Percentiles rank a stretch among this genome's conserved stretches.
phyloP scores from a whole-genome alignment of 2,797 vertebrate genomes.

The Pseudotriccus pelzelni region DNA sequence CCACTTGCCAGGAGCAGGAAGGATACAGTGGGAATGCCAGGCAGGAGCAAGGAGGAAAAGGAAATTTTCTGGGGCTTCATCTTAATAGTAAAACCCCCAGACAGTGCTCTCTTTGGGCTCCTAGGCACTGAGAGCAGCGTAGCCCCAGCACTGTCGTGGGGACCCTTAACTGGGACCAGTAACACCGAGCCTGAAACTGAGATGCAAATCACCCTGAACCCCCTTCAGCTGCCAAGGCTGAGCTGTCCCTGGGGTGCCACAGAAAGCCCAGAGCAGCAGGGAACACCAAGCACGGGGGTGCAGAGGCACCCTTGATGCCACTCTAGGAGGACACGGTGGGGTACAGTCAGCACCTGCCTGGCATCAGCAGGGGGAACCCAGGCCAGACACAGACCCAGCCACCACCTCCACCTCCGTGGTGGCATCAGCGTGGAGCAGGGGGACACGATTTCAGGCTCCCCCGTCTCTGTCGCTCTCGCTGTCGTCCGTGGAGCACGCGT shows the following conservation, averaged over 20 bases:
- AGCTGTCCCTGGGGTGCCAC: background rate
- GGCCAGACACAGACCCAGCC: background rate
- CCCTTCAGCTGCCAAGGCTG: background rate
- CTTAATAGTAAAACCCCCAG: fast-evolving
- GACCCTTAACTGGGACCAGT: background rate
- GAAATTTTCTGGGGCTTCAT: background rate
- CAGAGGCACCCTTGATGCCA: background rate
- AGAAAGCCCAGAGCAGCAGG: background rate
- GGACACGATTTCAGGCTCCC: background rate
- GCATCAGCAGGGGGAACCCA: fast-evolving
- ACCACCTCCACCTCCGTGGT: background rate
- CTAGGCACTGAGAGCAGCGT: fast-evolving
- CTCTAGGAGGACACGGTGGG: background rate
- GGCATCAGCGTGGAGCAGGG: background rate
- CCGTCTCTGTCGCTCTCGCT: background rate
- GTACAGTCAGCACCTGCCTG: background rate
- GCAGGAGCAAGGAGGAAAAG: background rate
- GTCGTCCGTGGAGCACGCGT: background rate
- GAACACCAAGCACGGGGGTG: too few relatives aligned
- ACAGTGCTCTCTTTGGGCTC: background rate
- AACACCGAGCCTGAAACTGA: background rate
- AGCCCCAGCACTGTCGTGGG: background rate
- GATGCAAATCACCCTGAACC: background rate
- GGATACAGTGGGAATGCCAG: background rate
- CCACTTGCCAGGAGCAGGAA: too few relatives aligned